phyloP scores from a whole-genome alignment of 2,888 invertebrate species.

The Mechanitis messenoides region DNA sequence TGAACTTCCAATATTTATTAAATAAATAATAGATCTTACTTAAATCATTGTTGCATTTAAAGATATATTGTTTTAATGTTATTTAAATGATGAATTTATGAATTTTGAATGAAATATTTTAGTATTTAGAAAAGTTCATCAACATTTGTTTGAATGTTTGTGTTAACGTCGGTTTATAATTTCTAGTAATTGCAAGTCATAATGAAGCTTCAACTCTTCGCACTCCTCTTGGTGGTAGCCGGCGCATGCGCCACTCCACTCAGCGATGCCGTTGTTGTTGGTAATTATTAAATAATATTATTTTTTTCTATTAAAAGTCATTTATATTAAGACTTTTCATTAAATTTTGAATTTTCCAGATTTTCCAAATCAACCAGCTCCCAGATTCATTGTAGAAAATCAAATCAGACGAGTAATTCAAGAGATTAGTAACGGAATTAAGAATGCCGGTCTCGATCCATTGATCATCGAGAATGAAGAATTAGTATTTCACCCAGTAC shows the following conservation, averaged over 20 bases:
- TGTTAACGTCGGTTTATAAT: neutral
- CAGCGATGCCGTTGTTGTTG: neutral
- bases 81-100: too few relatives aligned
- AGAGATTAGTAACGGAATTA: conserved; percentile 35
- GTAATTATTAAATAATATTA: neutral
- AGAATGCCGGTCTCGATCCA: conserved; percentile 47
- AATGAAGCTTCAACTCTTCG: conserved; percentile 40
- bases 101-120: too few relatives aligned
- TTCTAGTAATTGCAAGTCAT: conserved; percentile 17
- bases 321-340: neutral
- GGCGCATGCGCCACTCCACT: conserved; percentile 36
- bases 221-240: conserved; percentile 38
- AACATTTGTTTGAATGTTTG: neutral
- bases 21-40: too few relatives aligned
- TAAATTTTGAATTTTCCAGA: conserved; percentile 8
- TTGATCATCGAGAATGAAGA: conserved; percentile 21
- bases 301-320: neutral
- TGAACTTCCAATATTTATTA: too few relatives aligned
- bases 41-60: too few relatives aligned
- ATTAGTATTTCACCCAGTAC: neutral
- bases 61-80: too few relatives aligned
- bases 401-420: conserved; percentile 37
- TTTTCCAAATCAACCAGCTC: conserved; percentile 9
- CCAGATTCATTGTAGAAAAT: conserved; percentile 1
- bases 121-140: neutral